Base-by-base conservation (phyloP, 2,113 vertebrate genomes). In the Jaculus jaculus region DNA sequence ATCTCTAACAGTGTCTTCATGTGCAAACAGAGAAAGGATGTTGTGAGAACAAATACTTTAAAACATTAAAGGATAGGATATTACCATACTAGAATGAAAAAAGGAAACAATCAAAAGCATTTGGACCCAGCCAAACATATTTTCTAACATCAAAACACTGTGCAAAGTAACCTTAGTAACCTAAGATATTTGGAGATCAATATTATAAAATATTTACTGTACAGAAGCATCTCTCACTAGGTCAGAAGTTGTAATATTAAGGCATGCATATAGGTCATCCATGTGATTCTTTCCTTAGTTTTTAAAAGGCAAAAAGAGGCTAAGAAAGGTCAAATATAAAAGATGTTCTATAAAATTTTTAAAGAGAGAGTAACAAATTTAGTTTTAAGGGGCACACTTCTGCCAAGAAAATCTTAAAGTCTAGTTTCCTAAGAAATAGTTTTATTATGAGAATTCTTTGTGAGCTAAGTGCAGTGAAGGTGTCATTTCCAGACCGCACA, bases 141-240 rank as follows among this genome's bases (percentile, higher is more conserved):
- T 83, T 83, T 74, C 39, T 54, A 74, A 37, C 17, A 66, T 74
- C 69, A 74, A 90, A 72, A 63, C 58, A 21, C 61, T 37, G 6
- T 23, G 24, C 17, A 69, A 58, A 39, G 24, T 20, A 32, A 68
- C 47, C 69, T 60, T 39, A 39, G 24, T 20, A 32, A 68, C 47
- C 69, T 60, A 61, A 65, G 72, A 26, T 66, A 30, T 79, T 74
- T 74, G 39, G 12, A 37, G 18, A 91, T 21, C 69, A 54, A 75
- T 66, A 47, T 8, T 37, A 26, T 83, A 91, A 83, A 83, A 83
- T 83, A 74, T 83, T 90, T 90, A 54, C 42, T 72, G 69, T 11
- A 39, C 11, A 73, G 58, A 74, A 73, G 21, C 15, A 20, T 90
- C 18, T n/a, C 37, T 63, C 17, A 65, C 23, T 30, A 51, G 17